Percentiles rank a stretch among this genome's conserved stretches.
Evolutionary conservation across 1,140 invertebrate species (phyloP).

Genomic region (Steinernema khuongi): DNA sequence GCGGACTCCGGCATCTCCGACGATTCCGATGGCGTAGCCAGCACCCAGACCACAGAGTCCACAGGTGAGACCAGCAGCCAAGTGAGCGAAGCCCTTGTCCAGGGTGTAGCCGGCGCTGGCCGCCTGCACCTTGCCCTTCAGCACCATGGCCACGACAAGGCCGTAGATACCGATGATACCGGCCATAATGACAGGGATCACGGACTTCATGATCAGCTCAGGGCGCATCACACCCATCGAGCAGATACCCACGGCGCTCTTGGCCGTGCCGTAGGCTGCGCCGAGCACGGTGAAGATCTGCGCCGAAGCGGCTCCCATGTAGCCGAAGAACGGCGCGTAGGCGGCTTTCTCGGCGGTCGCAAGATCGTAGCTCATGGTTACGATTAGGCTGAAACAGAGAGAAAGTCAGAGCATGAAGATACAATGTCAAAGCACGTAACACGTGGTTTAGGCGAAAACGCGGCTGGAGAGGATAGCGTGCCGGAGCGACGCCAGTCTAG

Average conservation of each 20-base stretch:
- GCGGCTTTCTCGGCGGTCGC: slow-evolving; percentile 34
- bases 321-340: slow-evolving; percentile 93
- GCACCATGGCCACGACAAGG: too few relatives aligned
- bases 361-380: slow-evolving; percentile 37
- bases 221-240: slow-evolving; percentile 99
- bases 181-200: slow-evolving; percentile 99
- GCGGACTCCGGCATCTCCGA: slow-evolving; percentile 90
- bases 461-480: background rate
- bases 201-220: slow-evolving; percentile 99
- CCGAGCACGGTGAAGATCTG: slow-evolving; percentile 95
- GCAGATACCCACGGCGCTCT: slow-evolving; percentile 97
- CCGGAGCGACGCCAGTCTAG: background rate
- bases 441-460: background rate
- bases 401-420: too few relatives aligned
- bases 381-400: too few relatives aligned
- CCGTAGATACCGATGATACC: slow-evolving; percentile 57
- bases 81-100: slow-evolving; percentile 89
- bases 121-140: slow-evolving; percentile 54
- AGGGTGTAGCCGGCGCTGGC: slow-evolving; percentile 68
- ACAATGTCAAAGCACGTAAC: too few relatives aligned
- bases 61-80: slow-evolving; percentile 91
- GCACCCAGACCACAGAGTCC: slow-evolving; percentile 94
- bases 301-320: slow-evolving; percentile 94
- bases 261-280: slow-evolving; percentile 98
- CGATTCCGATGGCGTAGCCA: slow-evolving; percentile 96